Evolutionary conservation across 1,140 invertebrate species (phyloP), one percentile per base, ranked within the genome.

Genomic region (Drosophila truncata): DNA sequence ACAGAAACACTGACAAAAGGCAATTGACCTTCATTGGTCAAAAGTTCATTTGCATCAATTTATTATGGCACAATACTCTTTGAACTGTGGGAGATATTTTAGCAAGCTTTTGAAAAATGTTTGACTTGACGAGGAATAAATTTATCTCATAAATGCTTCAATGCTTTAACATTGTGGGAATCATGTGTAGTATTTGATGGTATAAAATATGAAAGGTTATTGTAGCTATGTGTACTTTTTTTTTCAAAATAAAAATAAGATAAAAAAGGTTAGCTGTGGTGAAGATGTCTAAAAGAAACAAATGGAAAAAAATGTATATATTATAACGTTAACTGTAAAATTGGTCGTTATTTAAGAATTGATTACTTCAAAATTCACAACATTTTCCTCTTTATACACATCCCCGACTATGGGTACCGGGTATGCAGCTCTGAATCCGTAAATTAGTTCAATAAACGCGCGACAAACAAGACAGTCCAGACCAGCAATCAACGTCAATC

Each of bases 21-120:
- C 82, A 85, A 84, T 72, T 86, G 83, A 88, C 83, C 83, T 86
- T 86, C 83, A 80, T 78, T 81, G 77, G 78, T 80, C 42, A 65
- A 84, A 84, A 84, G 82, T 84, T 84, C 82, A 84, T 73, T 60
- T 83, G 58, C 71, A 47, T 72, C 81, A 50, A 74, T 66, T 78
- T 60, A 65, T 70, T 62, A 70, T 86, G 76, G 67, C 67, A 82
- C 65, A 72, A 50, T 67, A 66, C 42, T 52, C 52, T 44, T 31
- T 69, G 73, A 67, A 67, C 73, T 76, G 72, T 77, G 62, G 64
- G 49, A 77, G 64, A 49, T 77, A 49, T 29, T 67, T 77, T 47
- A 37, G 62, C 62, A 60, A 77, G 52, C 49, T 61, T 59, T 44
- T 23, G 23, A 33, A 62, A 62, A 47, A 37, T 35, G 44, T 25